Conservation (phyloP, 1,140 invertebrate genomes). For the Hycleus phaleratus region DNA sequence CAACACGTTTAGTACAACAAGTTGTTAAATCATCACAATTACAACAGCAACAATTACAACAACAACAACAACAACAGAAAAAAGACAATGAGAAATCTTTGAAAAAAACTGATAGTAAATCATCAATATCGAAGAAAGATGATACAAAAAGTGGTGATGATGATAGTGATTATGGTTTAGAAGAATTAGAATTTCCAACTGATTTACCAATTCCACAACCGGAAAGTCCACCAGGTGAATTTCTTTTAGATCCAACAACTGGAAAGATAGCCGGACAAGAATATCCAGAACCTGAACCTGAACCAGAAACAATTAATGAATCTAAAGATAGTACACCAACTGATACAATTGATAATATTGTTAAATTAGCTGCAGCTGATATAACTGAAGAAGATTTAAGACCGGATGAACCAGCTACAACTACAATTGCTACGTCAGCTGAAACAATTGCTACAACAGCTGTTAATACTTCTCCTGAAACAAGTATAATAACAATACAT, state of each 20-base stretch:
- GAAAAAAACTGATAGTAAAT: background rate
- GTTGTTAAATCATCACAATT: too few species aligned
- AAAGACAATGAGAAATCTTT: slow-evolving; percentile 5
- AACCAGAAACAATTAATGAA: slow-evolving; percentile 19
- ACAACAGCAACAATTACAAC: background rate
- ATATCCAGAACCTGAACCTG: slow-evolving; percentile 43
- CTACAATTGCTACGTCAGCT: background rate
- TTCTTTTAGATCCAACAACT: slow-evolving; percentile 60
- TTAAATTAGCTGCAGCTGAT: slow-evolving; percentile 36
- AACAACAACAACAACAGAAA: slow-evolving; percentile 3
- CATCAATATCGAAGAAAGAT: slow-evolving; percentile 3
- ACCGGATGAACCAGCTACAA: slow-evolving; percentile 14
- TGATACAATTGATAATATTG: slow-evolving; percentile 33
- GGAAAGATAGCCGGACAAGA: slow-evolving; percentile 60
- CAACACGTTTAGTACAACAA: too few species aligned
- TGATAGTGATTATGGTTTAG: slow-evolving; percentile 36
- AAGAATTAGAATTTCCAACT: slow-evolving; percentile 43
- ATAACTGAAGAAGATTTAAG: slow-evolving; percentile 33
- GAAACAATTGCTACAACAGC: background rate
- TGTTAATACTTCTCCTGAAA: too few species aligned
- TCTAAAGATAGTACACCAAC: background rate
- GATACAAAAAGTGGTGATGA: slow-evolving; percentile 25
- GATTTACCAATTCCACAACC: slow-evolving; percentile 53
- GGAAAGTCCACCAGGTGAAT: slow-evolving; percentile 56
- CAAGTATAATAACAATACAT: too few species aligned